Evolutionary conservation across 2,113 vertebrate genomes (phyloP).

Genomic region (Gila orcuttii): DNA sequence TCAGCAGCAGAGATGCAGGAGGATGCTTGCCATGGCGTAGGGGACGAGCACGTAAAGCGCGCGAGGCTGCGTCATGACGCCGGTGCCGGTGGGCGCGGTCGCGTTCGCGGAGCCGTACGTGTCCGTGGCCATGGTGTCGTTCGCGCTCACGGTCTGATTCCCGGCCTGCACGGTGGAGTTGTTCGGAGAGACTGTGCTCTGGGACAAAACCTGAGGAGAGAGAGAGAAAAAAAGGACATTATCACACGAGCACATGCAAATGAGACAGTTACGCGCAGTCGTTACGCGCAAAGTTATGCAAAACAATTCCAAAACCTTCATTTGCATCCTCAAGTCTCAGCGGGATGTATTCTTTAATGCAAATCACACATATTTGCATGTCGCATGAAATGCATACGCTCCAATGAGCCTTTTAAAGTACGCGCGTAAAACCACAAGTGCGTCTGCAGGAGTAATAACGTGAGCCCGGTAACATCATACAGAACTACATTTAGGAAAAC

Average conservation of each 20-base stretch:
- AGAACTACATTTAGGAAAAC: too few relatives aligned
- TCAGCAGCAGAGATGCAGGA: constrained; percentile 71
- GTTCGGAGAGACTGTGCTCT: constrained; percentile 54
- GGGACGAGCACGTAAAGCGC: constrained; percentile 63
- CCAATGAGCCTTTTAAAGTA: too few relatives aligned
- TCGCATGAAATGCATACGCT: too few relatives aligned
- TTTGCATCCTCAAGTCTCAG: too few relatives aligned
- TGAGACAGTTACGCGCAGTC: too few relatives aligned
- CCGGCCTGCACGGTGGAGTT: constrained; percentile 46
- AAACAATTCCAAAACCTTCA: too few relatives aligned
- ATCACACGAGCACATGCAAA: constrained; percentile 14
- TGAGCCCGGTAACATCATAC: too few relatives aligned
- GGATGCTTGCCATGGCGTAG: constrained; percentile 61
- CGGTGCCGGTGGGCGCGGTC: constrained; percentile 56
- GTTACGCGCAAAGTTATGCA: too few relatives aligned
- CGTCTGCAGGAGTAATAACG: too few relatives aligned
- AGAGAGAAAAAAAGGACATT: background rate
- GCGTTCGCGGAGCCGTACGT: constrained; percentile 59
- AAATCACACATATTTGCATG: too few relatives aligned
- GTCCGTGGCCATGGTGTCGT: constrained; percentile 59
- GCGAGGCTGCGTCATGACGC: constrained; percentile 60
- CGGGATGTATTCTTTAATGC: too few relatives aligned
- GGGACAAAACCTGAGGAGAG: constrained; percentile 63
- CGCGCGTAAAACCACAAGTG: too few relatives aligned
- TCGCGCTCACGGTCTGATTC: constrained; percentile 63